phyloP scores from a whole-genome alignment of 1,140 invertebrate species.

The Varroa destructor region DNA sequence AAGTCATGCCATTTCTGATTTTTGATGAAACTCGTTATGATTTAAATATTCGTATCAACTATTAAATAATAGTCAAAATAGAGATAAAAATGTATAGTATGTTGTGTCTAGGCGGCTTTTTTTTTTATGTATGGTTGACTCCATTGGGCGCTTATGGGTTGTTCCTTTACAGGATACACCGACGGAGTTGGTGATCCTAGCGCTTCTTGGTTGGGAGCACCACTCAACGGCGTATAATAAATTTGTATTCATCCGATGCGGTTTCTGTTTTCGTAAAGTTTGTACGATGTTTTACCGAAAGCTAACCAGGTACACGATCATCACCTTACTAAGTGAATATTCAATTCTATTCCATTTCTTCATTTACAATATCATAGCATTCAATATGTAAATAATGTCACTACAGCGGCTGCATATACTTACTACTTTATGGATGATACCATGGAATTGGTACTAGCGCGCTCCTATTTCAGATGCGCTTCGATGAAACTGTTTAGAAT shows the following conservation, averaged over 20 bases:
- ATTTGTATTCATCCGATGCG: conserved; percentile 27
- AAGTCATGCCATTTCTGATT: background rate
- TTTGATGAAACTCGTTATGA: background rate
- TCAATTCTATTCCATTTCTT: background rate
- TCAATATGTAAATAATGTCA: background rate
- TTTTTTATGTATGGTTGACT: too few species aligned
- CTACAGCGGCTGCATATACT: too few species aligned
- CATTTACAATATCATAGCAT: background rate
- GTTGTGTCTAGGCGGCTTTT: too few species aligned
- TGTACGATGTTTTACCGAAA: conserved; percentile 24
- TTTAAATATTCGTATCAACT: too few species aligned
- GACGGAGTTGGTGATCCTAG: conserved; percentile 7
- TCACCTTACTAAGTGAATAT: background rate
- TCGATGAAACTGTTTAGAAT: too few species aligned
- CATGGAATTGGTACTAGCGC: too few species aligned
- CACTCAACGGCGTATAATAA: conserved; percentile 22
- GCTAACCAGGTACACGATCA: background rate
- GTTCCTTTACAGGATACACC: conserved; percentile 5
- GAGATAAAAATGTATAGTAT: too few species aligned
- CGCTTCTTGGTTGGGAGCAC: conserved; percentile 15
- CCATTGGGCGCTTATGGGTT: background rate
- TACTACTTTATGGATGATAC: too few species aligned
- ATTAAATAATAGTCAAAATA: too few species aligned
- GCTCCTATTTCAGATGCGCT: too few species aligned
- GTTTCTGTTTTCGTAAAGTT: conserved; percentile 19